A percentile compares a stretch with the other conserved stretches of the same genome.
These are phyloP conservation scores for Megaceryle alcyon DNA, from an alignment of 2,797 vertebrate species.

Conservation along the genomic window DNA sequence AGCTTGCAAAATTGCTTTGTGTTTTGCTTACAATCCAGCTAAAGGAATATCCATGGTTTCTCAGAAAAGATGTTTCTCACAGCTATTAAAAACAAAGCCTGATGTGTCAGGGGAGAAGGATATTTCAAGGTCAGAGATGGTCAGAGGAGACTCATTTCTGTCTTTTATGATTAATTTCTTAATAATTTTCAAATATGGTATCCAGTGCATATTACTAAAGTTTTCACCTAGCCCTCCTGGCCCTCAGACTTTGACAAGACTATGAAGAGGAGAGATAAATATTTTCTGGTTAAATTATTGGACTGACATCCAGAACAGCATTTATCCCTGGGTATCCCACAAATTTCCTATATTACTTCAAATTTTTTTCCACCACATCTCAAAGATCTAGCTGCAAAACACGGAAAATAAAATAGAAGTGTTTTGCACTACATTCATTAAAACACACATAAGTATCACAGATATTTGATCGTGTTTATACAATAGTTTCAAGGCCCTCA, in stretches of 20 bases:
- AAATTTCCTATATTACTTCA: not conserved
- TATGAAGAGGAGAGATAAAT: not conserved
- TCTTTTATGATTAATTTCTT: slow-evolving; percentile 48
- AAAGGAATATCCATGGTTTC: not conserved
- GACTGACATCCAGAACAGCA: not conserved
- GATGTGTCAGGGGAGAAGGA: not conserved
- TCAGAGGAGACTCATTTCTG: slow-evolving; percentile 27
- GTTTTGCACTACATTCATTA: not conserved
- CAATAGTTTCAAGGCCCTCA: not conserved
- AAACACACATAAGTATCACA: not conserved
- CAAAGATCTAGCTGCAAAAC: not conserved
- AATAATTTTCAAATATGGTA: slow-evolving; percentile 50
- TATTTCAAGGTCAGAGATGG: slow-evolving; percentile 45
- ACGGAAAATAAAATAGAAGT: not conserved
- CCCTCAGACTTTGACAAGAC: not conserved
- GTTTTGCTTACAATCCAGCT: not conserved
- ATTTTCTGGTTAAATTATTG: not conserved
- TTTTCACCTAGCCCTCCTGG: not conserved
- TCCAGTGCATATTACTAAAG: not conserved
- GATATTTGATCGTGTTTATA: not conserved
- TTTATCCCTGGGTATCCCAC: not conserved
- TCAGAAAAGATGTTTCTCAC: not conserved
- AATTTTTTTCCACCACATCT: not conserved
- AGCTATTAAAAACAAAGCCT: not conserved
- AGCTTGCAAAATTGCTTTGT: slow-evolving; percentile 41